Evolutionary conservation across 2,797 vertebrate genomes (phyloP).

Genomic region (Chelmon rostratus): DNA sequence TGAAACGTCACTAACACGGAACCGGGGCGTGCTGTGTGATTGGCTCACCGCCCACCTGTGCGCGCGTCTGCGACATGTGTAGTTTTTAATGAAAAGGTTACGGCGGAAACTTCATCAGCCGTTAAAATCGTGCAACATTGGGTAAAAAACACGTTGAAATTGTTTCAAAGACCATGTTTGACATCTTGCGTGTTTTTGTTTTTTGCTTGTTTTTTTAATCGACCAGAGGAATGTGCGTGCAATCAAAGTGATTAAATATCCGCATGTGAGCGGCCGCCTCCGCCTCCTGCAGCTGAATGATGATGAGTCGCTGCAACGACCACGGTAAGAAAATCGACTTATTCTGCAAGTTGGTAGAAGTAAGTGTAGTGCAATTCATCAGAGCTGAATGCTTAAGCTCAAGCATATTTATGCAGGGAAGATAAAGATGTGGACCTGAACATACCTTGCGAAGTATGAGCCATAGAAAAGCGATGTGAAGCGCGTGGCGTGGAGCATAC

Average conservation of each 20-base stretch:
- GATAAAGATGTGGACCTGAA: too few relatives aligned
- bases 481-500: background rate
- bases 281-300: too few relatives aligned
- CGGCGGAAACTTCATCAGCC: fast-evolving
- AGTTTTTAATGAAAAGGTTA: background rate
- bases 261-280: background rate
- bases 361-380: background rate
- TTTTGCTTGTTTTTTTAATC: background rate
- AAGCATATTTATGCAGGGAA: too few relatives aligned
- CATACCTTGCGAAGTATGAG: background rate
- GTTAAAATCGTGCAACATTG: background rate
- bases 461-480: background rate
- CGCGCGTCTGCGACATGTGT: fast-evolving
- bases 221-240: background rate
- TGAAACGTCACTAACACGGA: conserved; percentile 29
- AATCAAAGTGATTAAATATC: conserved; percentile 25
- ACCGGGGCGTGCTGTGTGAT: conserved; percentile 18
- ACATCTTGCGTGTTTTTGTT: fast-evolving
- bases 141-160: background rate
- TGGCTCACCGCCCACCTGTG: conserved; percentile 25
- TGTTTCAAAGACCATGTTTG: too few relatives aligned
- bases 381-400: background rate
- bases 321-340: conserved; percentile 31
- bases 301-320: background rate
- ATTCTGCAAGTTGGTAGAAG: background rate